Conservation (phyloP, 2,888 invertebrate genomes). For the Hemaris fuciformis region DNA sequence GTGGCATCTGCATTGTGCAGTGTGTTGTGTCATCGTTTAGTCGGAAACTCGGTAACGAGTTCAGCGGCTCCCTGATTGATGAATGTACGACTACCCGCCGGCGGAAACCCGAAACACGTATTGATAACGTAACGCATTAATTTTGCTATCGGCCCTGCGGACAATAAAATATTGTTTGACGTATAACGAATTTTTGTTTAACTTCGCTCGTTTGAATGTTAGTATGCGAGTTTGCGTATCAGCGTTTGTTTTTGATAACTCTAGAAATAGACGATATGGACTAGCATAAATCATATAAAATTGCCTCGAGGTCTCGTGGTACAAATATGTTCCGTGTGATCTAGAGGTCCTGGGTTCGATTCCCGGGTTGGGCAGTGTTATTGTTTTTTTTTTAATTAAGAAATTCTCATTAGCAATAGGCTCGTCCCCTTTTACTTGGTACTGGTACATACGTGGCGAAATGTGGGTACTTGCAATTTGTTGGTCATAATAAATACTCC, state of each 20-base stretch:
- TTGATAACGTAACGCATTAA: slow-evolving; percentile 65
- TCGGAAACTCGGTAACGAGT: slow-evolving; percentile 73
- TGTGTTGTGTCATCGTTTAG: slow-evolving; percentile 36
- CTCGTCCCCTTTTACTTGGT: too few relatives aligned
- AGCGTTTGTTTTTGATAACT: not conserved
- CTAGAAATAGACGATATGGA: not conserved
- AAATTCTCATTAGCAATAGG: too few relatives aligned
- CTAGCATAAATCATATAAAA: not conserved
- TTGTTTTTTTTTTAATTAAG: too few relatives aligned
- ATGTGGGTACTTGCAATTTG: too few relatives aligned
- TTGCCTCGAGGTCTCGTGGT: too few relatives aligned
- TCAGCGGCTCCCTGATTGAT: slow-evolving; percentile 74
- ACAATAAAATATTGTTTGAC: slow-evolving; percentile 44
- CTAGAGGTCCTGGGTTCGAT: too few relatives aligned
- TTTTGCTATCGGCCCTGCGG: slow-evolving; percentile 43
- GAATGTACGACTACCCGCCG: slow-evolving; percentile 50
- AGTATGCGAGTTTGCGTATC: not conserved
- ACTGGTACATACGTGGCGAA: too few relatives aligned
- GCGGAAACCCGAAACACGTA: slow-evolving; percentile 49
- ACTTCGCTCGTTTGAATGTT: not conserved
- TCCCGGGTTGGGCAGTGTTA: too few relatives aligned
- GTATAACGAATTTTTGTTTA: slow-evolving; percentile 13
- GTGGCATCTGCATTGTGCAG: not conserved
- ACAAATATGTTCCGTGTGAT: too few relatives aligned
- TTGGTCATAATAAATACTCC: too few relatives aligned